These are phyloP conservation scores for Salvelinus sp. DNA, from an alignment of 2,113 vertebrate species.

Conservation along the genomic window DNA sequence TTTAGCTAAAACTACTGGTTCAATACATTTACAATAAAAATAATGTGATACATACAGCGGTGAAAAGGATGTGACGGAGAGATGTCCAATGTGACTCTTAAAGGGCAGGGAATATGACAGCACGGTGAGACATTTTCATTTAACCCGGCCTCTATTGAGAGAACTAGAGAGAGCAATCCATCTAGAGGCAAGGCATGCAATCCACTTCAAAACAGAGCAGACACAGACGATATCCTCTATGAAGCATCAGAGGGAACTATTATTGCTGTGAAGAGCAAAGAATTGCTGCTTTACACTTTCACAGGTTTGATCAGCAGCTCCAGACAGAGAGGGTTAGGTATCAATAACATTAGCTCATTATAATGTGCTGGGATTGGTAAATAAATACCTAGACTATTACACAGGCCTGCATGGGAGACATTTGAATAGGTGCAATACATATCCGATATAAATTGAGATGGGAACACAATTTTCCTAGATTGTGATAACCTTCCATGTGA, in stretches of 20 bases:
- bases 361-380: neutral
- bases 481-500: no score
- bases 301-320: neutral
- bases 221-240: conserved; percentile 17
- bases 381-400: neutral
- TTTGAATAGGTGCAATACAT: no score
- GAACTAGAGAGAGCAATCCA: conserved; percentile 20
- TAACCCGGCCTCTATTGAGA: conserved; percentile 33
- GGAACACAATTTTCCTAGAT: no score
- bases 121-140: conserved; percentile 26
- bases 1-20: conserved; percentile 55
- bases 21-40: conserved; percentile 45
- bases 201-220: conserved; percentile 40
- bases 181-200: conserved; percentile 26
- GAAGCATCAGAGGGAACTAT: conserved; percentile 5
- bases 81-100: conserved; percentile 23
- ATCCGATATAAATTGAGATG: no score
- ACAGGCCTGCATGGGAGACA: neutral
- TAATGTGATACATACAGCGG: conserved; percentile 20
- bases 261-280: neutral
- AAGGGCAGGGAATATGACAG: conserved; percentile 37
- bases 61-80: conserved; percentile 6
- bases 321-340: neutral
- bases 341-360: neutral
- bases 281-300: no score